Conservation (phyloP, 2,888 invertebrate species). For the Acanthacorydalis orientalis region DNA sequence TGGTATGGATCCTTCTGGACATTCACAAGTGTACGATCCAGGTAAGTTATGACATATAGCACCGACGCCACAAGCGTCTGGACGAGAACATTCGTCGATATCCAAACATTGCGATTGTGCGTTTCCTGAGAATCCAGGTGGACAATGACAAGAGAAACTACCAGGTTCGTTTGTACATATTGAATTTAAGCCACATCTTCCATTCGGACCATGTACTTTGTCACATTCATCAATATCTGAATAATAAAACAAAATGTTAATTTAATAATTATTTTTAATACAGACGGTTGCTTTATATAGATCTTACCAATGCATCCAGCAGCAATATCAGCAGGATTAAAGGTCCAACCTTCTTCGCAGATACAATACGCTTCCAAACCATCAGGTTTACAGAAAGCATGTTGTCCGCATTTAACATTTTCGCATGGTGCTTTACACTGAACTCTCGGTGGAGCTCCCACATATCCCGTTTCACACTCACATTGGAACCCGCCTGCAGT, state of each 20-base stretch:
- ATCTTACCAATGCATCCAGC: constrained; percentile 64
- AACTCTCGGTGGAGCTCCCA: constrained; percentile 65
- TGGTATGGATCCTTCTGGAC: constrained; percentile 64
- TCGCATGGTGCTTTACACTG: constrained; percentile 82
- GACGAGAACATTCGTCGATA: constrained; percentile 62
- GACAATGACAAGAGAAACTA: constrained; percentile 65
- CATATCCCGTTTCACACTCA: constrained; percentile 64
- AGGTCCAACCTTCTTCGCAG: constrained; percentile 87
- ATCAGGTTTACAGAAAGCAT: constrained; percentile 78
- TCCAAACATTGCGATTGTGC: constrained; percentile 66
- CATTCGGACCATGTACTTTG: constrained; percentile 52
- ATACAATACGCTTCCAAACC: constrained; percentile 81
- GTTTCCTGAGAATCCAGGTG: constrained; percentile 72
- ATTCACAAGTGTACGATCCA: constrained; percentile 63
- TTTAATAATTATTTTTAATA: background rate
- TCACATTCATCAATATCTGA: constrained; percentile 85
- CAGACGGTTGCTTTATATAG: background rate
- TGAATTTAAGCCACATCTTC: constrained; percentile 72
- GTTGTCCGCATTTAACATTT: constrained; percentile 75
- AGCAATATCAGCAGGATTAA: constrained; percentile 72
- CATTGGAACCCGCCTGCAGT: constrained; percentile 66
- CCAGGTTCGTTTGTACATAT: constrained; percentile 67
- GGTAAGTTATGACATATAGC: constrained; percentile 64
- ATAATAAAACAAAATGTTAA: constrained; percentile 9
- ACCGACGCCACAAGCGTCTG: constrained; percentile 59